Percentiles rank a stretch among this genome's conserved stretches.
Evolutionary conservation across 2,113 vertebrate species (phyloP).

Genomic region (Carettochelys insculpta): DNA sequence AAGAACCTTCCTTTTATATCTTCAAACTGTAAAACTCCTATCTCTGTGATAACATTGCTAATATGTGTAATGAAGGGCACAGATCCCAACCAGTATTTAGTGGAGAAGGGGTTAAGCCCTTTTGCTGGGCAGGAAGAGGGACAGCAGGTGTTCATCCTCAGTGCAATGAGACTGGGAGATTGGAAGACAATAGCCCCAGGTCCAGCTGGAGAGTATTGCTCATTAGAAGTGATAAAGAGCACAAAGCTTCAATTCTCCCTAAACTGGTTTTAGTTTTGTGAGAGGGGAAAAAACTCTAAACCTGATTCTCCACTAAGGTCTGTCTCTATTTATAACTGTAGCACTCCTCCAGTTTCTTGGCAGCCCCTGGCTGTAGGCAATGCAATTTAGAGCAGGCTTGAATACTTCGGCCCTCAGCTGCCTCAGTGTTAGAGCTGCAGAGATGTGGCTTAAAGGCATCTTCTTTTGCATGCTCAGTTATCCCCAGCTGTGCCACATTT

Average conservation of each 20-base stretch:
- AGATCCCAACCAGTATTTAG: background rate
- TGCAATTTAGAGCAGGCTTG: background rate
- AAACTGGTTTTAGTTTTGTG: background rate
- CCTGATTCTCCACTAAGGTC: background rate
- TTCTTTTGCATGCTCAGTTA: background rate
- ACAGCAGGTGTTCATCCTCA: background rate
- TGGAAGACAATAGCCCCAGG: background rate
- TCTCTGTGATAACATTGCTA: background rate
- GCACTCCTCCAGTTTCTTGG: background rate
- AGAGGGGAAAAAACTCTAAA: background rate
- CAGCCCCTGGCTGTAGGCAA: background rate
- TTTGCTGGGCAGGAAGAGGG: background rate
- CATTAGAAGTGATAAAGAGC: background rate
- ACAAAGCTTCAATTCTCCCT: background rate
- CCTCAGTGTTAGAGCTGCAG: background rate
- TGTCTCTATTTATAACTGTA: background rate
- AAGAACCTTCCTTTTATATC: background rate
- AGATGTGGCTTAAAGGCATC: background rate
- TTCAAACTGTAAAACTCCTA: background rate
- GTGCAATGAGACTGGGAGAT: background rate
- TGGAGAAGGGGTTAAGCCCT: background rate
- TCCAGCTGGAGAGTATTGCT: background rate
- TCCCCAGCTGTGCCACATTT: background rate
- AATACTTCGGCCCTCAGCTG: background rate
- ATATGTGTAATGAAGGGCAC: background rate